A percentile compares a stretch with the other conserved stretches of the same genome.
phyloP scores from a whole-genome alignment of 2,888 invertebrate genomes.

The Sisyra nigra region DNA sequence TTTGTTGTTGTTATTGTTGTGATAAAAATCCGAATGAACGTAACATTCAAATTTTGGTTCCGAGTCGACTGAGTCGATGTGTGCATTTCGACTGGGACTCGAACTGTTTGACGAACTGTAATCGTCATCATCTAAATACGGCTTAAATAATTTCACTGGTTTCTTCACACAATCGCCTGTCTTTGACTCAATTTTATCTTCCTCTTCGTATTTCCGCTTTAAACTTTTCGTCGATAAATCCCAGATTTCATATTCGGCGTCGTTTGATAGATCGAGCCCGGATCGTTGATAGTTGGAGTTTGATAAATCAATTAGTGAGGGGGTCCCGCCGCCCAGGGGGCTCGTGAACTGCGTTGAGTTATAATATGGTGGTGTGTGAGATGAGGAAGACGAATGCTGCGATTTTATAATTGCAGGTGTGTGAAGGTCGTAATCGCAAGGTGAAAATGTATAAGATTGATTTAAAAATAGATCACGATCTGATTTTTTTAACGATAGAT shows the following conservation, averaged over 20 bases:
- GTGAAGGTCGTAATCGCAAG: conserved; percentile 11
- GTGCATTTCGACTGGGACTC: background rate
- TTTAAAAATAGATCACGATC: too few relatives aligned
- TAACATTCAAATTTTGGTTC: conserved; percentile 9
- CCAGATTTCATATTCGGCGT: conserved; percentile 4
- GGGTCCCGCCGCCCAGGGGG: conserved; percentile 1
- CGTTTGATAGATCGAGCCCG: conserved; percentile 10
- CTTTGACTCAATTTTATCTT: conserved; percentile 1
- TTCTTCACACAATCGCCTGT: conserved; percentile 23
- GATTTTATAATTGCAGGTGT: conserved; percentile 17
- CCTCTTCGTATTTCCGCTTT: conserved; percentile 15
- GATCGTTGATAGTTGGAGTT: conserved; percentile 8
- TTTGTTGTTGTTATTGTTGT: conserved; percentile 8
- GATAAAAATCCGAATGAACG: conserved; percentile 5
- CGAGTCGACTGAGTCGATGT: conserved; percentile 8
- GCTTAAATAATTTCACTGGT: conserved; percentile 62
- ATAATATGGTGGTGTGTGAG: conserved; percentile 12
- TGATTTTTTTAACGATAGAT: conserved; percentile 23
- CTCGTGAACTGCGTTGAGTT: conserved; percentile 1
- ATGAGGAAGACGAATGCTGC: conserved; percentile 4
- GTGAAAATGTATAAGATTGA: too few relatives aligned
- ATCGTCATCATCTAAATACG: conserved; percentile 52
- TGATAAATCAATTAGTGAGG: conserved; percentile 9
- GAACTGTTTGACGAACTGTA: conserved; percentile 23
- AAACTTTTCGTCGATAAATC: conserved; percentile 23